These are phyloP conservation scores for Drusus annulatus DNA, from an alignment of 1,140 invertebrate genomes.

Conservation along the genomic window DNA sequence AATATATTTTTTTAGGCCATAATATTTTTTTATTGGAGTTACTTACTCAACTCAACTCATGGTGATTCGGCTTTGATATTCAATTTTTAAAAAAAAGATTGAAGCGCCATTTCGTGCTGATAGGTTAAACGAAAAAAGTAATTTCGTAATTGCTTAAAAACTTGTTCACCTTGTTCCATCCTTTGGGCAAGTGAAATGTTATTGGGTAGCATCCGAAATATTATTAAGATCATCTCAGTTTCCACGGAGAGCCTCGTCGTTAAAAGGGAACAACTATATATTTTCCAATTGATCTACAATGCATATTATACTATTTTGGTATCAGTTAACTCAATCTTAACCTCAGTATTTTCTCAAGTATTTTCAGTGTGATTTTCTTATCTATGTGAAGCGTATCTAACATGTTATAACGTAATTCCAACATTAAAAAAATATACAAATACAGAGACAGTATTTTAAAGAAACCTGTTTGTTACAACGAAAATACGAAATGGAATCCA, in stretches of 20 bases:
- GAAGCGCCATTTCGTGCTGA: no score
- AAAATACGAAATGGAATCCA: slow-evolving; percentile 71
- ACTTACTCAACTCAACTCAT: no score
- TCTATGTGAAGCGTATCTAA: no score
- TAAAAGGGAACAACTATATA: slow-evolving; percentile 10
- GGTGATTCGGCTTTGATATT: no score
- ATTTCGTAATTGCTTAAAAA: not conserved
- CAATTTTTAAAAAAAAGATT: no score
- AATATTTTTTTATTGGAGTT: no score
- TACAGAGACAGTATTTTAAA: no score
- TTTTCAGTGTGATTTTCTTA: no score
- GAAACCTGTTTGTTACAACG: slow-evolving; percentile 58
- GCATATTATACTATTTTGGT: not conserved
- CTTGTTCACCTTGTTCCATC: slow-evolving; percentile 2
- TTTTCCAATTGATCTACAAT: not conserved
- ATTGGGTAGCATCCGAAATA: not conserved
- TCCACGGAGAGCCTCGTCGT: not conserved
- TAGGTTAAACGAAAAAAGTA: no score
- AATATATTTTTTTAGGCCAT: no score
- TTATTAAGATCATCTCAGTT: not conserved
- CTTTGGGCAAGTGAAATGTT: not conserved
- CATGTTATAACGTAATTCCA: no score
- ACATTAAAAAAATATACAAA: no score
- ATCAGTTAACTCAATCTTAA: not conserved
- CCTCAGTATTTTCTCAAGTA: not conserved